Conservation (phyloP, 2,888 invertebrate genomes). For the Thereva nobilitata region DNA sequence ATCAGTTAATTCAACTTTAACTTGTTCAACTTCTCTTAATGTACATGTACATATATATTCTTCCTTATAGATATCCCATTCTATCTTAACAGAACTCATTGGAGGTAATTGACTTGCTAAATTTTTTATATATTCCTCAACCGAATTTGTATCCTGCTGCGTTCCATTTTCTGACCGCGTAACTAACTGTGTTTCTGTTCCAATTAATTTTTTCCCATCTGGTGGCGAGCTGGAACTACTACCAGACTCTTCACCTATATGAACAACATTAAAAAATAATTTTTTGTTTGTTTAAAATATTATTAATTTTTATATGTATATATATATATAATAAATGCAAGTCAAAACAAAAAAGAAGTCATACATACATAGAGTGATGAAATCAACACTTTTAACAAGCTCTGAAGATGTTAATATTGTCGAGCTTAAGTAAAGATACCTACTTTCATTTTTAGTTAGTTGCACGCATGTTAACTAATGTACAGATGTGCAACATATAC, state of each 20-base stretch:
- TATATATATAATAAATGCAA: too few relatives aligned
- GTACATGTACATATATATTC: slow-evolving; percentile 45
- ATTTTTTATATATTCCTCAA: slow-evolving; percentile 46
- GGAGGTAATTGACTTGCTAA: slow-evolving; percentile 43
- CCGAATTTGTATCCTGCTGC: slow-evolving; percentile 13
- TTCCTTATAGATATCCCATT: slow-evolving; percentile 38
- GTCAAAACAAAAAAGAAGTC: too few relatives aligned
- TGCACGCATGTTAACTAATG: too few relatives aligned
- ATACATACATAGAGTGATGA: too few relatives aligned
- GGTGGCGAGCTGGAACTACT: slow-evolving; percentile 1
- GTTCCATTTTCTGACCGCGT: not conserved
- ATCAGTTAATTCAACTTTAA: slow-evolving; percentile 32
- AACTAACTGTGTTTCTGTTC: not conserved
- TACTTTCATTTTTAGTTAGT: too few relatives aligned
- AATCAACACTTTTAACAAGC: too few relatives aligned
- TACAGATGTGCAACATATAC: too few relatives aligned
- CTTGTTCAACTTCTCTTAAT: slow-evolving; percentile 40
- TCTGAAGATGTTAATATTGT: too few relatives aligned
- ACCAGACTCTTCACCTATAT: slow-evolving; percentile 6
- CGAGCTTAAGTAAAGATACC: too few relatives aligned
- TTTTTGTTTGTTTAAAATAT: too few relatives aligned
- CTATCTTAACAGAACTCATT: slow-evolving; percentile 40
- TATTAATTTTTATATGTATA: too few relatives aligned
- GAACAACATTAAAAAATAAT: not conserved
- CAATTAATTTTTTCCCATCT: too few relatives aligned